Percentiles rank a stretch among this genome's conserved stretches.
These are phyloP conservation scores for Andrena bucephala DNA, from an alignment of 2,888 invertebrate genomes.

Conservation along the genomic window DNA sequence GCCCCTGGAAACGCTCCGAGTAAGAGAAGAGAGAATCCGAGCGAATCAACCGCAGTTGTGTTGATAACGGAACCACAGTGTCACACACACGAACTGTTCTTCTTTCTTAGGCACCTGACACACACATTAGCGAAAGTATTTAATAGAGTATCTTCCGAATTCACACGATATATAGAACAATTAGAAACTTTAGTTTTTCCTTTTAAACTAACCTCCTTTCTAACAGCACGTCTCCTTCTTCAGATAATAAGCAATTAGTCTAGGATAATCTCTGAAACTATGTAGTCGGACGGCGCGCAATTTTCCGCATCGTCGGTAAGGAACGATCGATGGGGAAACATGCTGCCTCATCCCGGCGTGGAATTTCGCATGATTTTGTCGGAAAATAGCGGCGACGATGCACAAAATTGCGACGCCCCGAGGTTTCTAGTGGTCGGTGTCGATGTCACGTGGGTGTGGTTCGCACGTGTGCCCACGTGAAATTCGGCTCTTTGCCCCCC, in stretches of 20 bases:
- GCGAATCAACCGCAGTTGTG: constrained; percentile 46
- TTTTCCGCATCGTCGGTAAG: constrained; percentile 43
- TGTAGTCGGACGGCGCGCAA: constrained; percentile 50
- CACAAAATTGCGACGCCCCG: constrained; percentile 74
- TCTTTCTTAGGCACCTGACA: constrained; percentile 69
- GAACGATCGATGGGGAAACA: not conserved
- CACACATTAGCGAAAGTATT: constrained; percentile 55
- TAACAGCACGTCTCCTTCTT: constrained; percentile 70
- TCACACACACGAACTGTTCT: constrained; percentile 60
- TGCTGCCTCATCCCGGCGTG: not conserved
- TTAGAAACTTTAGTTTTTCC: constrained; percentile 65
- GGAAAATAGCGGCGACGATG: constrained; percentile 39
- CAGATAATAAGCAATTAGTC: constrained; percentile 61
- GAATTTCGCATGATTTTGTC: not conserved
- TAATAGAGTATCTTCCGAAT: constrained; percentile 64
- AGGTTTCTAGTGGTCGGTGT: constrained; percentile 73
- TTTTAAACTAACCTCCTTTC: constrained; percentile 53
- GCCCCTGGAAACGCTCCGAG: not conserved
- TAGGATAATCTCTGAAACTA: constrained; percentile 62
- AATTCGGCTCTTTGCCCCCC: constrained; percentile 72
- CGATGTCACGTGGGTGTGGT: constrained; percentile 67
- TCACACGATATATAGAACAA: constrained; percentile 59
- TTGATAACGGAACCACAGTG: constrained; percentile 24
- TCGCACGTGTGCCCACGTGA: constrained; percentile 61
- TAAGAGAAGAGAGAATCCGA: not conserved